Evolutionary conservation across 2,797 vertebrate genomes (phyloP).

Genomic region (Rhyacichthys aspro): DNA sequence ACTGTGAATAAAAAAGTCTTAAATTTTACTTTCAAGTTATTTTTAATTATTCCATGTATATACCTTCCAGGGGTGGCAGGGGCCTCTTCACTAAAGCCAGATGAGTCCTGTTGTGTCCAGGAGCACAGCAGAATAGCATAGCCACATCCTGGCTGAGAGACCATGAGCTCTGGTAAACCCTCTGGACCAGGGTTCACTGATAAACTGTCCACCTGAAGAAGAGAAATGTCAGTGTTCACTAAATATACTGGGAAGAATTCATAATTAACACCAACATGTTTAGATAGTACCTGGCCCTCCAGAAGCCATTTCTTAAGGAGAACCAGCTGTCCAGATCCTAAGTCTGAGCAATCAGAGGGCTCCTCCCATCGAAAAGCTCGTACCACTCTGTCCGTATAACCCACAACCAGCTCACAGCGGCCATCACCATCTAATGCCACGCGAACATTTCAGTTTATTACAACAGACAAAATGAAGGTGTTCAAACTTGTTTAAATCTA

Average conservation of each 20-base stretch:
- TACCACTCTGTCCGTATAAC: slow-evolving; percentile 97
- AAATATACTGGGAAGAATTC: not conserved
- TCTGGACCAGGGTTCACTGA: slow-evolving; percentile 90
- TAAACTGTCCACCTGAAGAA: slow-evolving; percentile 91
- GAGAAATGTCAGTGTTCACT: not conserved
- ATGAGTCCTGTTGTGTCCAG: slow-evolving; percentile 84
- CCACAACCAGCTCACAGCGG: slow-evolving; percentile 90
- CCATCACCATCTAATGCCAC: slow-evolving; percentile 89
- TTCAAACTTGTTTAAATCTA: rapidly evolving
- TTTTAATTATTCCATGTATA: not conserved
- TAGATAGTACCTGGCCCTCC: slow-evolving; percentile 89
- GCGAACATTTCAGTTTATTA: not conserved
- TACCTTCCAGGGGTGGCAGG: slow-evolving; percentile 72
- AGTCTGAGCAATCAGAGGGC: slow-evolving; percentile 79
- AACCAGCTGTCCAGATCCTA: slow-evolving; percentile 86
- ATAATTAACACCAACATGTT: not conserved
- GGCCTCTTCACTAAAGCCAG: slow-evolving; percentile 56
- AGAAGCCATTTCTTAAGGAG: slow-evolving; percentile 96
- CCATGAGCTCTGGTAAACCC: slow-evolving; percentile 92
- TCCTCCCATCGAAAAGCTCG: slow-evolving; percentile 97
- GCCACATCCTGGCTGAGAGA: slow-evolving; percentile 96
- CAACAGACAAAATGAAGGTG: not conserved
- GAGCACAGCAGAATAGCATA: slow-evolving; percentile 92
- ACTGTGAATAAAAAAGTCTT: slow-evolving; percentile 59
- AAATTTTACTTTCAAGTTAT: not conserved